Evolutionary conservation across 2,888 invertebrate genomes (phyloP).

Genomic region (Oscheius sp.): DNA sequence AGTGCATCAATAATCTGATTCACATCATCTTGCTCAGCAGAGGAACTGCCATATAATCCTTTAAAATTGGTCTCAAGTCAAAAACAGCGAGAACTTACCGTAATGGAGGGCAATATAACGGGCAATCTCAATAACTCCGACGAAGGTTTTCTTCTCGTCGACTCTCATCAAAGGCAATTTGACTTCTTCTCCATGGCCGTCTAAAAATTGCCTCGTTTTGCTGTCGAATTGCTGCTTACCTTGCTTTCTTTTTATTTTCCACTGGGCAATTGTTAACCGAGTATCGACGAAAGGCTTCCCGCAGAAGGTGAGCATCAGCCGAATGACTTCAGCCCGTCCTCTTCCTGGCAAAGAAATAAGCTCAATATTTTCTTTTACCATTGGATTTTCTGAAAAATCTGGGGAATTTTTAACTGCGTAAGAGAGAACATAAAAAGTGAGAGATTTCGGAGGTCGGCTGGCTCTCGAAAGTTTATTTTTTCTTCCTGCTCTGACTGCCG

Average conservation of each 20-base stretch:
- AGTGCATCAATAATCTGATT: slow-evolving; percentile 58
- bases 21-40: slow-evolving; percentile 57
- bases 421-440: neutral
- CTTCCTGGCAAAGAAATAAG: slow-evolving; percentile 60
- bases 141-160: slow-evolving; percentile 51
- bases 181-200: slow-evolving; percentile 53
- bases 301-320: slow-evolving; percentile 57
- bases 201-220: slow-evolving; percentile 38
- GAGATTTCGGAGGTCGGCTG: neutral
- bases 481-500: slow-evolving; percentile 6
- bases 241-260: slow-evolving; percentile 51
- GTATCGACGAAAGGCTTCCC: slow-evolving; percentile 52
- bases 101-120: slow-evolving; percentile 59
- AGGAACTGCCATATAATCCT: slow-evolving; percentile 61
- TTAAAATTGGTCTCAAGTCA: neutral
- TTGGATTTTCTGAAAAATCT: neutral
- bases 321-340: slow-evolving; percentile 60
- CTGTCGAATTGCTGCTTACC: slow-evolving; percentile 37
- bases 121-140: slow-evolving; percentile 61
- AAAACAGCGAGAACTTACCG: slow-evolving; percentile 47
- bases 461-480: slow-evolving; percentile 35
- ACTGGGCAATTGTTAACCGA: slow-evolving; percentile 57
- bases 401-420: neutral
- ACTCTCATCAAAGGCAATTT: slow-evolving; percentile 59
- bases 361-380: slow-evolving; percentile 42